Base-by-base conservation (phyloP, 2,113 vertebrate species). In the Pristiophorus japonicus region DNA sequence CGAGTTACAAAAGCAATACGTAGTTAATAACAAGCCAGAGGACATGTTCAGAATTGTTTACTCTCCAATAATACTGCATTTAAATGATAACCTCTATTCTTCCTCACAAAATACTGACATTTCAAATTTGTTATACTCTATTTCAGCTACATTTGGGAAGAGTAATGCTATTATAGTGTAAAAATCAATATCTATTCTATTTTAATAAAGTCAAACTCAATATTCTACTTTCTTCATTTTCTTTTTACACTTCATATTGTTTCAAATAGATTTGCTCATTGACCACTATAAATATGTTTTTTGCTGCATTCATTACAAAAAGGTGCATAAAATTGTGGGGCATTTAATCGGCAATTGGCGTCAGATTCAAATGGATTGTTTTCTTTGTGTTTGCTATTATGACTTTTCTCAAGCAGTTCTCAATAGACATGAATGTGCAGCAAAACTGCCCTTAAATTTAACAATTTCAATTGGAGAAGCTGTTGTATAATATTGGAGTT, bases 71-170 rank as follows among this genome's bases (percentile, higher is more conserved):
- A 55, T 62, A 30, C 34, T 30, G 27, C 14, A 91, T n/a, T 91
- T 91, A 63, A 91, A 63, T 18, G 30, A 90, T 62, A 62, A 59
- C 51, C 16, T 91, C 18, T 20, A 91, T 11, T 10, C 14, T 63
- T 91, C 88, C 59, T 92, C 59, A 92, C 51, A 85, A 27, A 51
- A 85, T 12, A 55, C 47, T 88, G 85, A 88, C 85, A 92, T 92
- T 20, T 92, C 16, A 92, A 63, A 38, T 92, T 22, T 92, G n/a
- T 1, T 10, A 30, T n/a, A 62, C 88, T 92, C 55, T n/a, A 34
- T 91, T 16, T n/a, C 87, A 92, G 87, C 34, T 22, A 18, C 59
- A 7, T 65, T 92, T 22, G 59, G 88, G 88, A 63, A 63, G 34
- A 45, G 5, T 65, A 62, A 92, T 63, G 10, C 20, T 18, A 62